Percentiles rank a stretch among this genome's conserved stretches.
Evolutionary conservation across 2,113 vertebrate genomes (phyloP).

Genomic region (Forbesichthys agassizii): DNA sequence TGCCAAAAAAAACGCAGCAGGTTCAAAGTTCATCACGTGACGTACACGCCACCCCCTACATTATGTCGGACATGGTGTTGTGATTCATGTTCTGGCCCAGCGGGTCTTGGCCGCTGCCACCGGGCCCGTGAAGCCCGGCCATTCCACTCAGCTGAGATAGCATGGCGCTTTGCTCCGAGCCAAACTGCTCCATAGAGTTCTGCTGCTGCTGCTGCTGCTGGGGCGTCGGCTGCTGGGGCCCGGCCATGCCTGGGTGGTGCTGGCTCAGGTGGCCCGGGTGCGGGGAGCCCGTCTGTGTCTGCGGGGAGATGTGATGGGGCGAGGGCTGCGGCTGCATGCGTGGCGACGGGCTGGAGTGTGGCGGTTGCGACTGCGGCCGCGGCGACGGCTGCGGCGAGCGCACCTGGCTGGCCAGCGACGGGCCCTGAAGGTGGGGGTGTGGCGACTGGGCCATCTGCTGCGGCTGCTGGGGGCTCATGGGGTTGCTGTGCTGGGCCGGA

Average conservation of each 20-base stretch:
- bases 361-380: conserved; percentile 91
- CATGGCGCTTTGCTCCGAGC: conserved; percentile 81
- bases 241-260: conserved; percentile 81
- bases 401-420: conserved; percentile 89
- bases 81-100: conserved; percentile 90
- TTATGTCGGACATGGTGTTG: conserved; percentile 90
- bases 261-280: conserved; percentile 84
- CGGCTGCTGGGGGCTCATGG: conserved; percentile 88
- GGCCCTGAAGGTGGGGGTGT: conserved; percentile 21
- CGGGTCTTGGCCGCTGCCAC: conserved; percentile 85
- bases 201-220: conserved; percentile 83
- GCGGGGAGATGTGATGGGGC: conserved; percentile 94
- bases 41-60: conserved; percentile 81
- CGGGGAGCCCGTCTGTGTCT: conserved; percentile 95
- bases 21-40: conserved; percentile 16
- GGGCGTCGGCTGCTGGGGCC: conserved; percentile 76
- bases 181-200: conserved; percentile 77
- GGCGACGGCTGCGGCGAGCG: conserved; percentile 96
- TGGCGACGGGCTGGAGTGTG: conserved; percentile 95
- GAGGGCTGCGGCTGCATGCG: conserved; percentile 97
- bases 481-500: conserved; percentile 88
- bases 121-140: conserved; percentile 87
- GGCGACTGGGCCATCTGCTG: conserved; percentile 69
- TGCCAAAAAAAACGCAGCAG: conserved; percentile 49
- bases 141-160: conserved; percentile 93